These are phyloP conservation scores for Dendroctonus ponderosae DNA, from an alignment of 1,140 invertebrate species.

Conservation along the genomic window DNA sequence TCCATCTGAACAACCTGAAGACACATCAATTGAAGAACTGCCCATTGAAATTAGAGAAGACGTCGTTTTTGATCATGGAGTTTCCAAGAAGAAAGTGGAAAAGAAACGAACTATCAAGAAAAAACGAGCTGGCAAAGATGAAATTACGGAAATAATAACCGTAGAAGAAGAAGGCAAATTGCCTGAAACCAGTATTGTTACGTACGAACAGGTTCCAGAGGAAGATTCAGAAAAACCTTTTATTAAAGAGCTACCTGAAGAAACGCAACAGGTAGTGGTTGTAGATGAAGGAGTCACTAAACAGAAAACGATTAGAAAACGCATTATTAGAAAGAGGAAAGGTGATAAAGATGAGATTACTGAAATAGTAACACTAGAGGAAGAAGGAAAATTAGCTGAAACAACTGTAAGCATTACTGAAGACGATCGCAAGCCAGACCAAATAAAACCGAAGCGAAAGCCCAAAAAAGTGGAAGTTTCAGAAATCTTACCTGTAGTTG, in stretches of 20 bases:
- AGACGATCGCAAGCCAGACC: conserved; percentile 26
- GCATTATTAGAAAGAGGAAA: conserved; percentile 44
- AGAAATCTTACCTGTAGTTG: conserved; percentile 36
- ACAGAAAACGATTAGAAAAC: conserved; percentile 46
- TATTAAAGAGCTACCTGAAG: conserved; percentile 48
- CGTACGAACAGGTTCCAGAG: conserved; percentile 29
- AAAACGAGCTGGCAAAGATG: conserved; percentile 41
- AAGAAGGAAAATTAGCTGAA: conserved; percentile 48
- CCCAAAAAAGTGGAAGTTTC: conserved; percentile 29
- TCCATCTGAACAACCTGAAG: conserved; percentile 33
- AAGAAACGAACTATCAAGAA: conserved; percentile 47
- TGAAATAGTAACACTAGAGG: conserved; percentile 36
- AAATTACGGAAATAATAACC: conserved; percentile 44
- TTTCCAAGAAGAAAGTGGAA: conserved; percentile 38
- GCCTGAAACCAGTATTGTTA: conserved; percentile 46
- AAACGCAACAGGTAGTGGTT: conserved; percentile 20
- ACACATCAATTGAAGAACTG: conserved; percentile 39
- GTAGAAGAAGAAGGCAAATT: conserved; percentile 46
- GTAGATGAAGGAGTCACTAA: conserved; percentile 39
- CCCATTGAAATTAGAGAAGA: conserved; percentile 46
- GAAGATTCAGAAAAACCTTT: conserved; percentile 27
- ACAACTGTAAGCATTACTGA: conserved; percentile 48
- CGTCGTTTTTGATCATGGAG: conserved; percentile 29
- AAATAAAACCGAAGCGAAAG: conserved; percentile 42
- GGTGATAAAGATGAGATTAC: conserved; percentile 43